Evolutionary conservation across 2,797 vertebrate genomes (phyloP), one percentile per base, ranked within the genome.

Genomic region (Anabas testudineus): DNA sequence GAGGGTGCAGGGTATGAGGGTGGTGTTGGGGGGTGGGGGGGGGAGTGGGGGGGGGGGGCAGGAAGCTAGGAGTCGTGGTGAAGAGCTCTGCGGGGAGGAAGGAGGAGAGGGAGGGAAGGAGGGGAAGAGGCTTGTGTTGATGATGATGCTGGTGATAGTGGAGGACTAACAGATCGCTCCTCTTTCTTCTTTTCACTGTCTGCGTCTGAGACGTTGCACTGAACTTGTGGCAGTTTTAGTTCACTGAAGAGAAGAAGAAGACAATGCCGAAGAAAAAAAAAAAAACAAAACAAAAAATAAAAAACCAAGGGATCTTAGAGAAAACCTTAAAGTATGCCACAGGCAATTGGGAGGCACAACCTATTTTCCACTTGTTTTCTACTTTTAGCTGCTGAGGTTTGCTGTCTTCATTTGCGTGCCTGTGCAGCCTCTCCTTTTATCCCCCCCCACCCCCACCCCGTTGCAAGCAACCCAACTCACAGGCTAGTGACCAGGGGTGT

Each of bases 151-250:
- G 74, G 64, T 81, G 82, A 74, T 79, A 75, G 80, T 76, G 69
- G 78, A 71, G 78, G 71, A 55, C 75, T 75, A 85, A 82, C 77
- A 66, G 62, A 85, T 75, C 57, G 66, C 65, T 78, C 49, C 77
- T 64, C 64, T 82, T 69, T 85, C 65, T 81, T 81, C 79, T 85
- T 62, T 30, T 47, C 56, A 1, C 77, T 43, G 67, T 71, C 71
- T 77, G 73, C 56, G 76, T 77, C 71, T 74, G 82, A 80, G 73
- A 77, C 24, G 76, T 73, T 67, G 70, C 69, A 63, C 61, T 80
- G 67, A 86, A 90, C 83, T 86, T 79, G 75, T 83, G 82, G 71
- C 85, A 86, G 86, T 78, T 84, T 83, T 63, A 80, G 77, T 77
- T 83, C 72, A 74, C 63, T 65, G 76, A 77, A 65, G 65, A 74